A percentile compares a stretch with the other conserved stretches of the same genome.
These are phyloP conservation scores for Lasioglossum baleicum DNA, from an alignment of 1,140 invertebrate species.

Conservation along the genomic window DNA sequence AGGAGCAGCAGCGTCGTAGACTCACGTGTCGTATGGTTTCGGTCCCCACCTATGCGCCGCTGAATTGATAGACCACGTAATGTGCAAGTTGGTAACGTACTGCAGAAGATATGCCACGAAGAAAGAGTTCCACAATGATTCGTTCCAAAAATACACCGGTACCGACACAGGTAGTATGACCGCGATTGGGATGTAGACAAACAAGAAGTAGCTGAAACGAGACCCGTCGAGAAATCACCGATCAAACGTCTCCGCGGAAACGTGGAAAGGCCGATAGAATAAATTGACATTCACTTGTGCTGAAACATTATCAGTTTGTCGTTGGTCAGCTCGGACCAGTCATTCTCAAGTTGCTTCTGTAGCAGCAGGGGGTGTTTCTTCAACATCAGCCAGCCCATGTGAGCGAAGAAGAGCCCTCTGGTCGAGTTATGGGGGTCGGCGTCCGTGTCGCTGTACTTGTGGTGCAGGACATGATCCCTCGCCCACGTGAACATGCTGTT, in stretches of 20 bases:
- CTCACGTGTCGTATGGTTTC: conserved; percentile 77
- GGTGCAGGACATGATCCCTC: no score
- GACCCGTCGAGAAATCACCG: no score
- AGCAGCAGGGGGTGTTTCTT: conserved; percentile 76
- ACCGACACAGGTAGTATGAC: conserved; percentile 88
- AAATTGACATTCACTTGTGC: conserved; percentile 76
- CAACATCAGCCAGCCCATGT: no score
- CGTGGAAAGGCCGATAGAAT: no score
- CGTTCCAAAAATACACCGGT: conserved; percentile 89
- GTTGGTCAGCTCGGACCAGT: conserved; percentile 83
- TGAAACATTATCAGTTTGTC: conserved; percentile 86
- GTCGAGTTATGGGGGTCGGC: no score
- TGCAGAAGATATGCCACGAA: neutral
- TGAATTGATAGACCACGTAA: conserved; percentile 15
- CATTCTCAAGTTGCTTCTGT: conserved; percentile 82
- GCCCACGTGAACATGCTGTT: neutral
- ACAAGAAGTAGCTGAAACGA: conserved; percentile 84
- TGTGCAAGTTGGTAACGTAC: conserved; percentile 4
- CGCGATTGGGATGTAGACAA: conserved; percentile 86
- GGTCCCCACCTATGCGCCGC: conserved; percentile 2
- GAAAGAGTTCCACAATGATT: conserved; percentile 82
- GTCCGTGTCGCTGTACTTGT: no score
- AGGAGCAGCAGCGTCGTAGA: neutral
- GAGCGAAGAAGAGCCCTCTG: no score
- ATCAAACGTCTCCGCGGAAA: no score